Conservation (phyloP, 2,113 vertebrate species). For the Speoplatyrhinus poulsoni region DNA sequence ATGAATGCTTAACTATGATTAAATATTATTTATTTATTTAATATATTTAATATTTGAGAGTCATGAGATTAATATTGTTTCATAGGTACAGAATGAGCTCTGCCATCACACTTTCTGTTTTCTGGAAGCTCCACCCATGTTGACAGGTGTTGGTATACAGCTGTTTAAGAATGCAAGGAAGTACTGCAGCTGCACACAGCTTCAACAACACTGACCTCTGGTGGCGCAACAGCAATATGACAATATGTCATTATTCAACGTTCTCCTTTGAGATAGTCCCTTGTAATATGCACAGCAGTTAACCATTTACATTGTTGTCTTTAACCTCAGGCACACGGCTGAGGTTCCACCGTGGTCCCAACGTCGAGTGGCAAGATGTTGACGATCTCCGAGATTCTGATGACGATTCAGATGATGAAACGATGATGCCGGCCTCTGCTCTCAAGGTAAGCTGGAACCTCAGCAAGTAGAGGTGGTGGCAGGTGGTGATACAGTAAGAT, state of each 20-base stretch:
- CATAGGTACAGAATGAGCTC: no score
- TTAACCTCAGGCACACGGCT: constrained; percentile 85
- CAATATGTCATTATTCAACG: constrained; percentile 15
- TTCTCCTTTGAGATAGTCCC: not conserved
- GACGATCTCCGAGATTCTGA: constrained; percentile 88
- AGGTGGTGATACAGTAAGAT: not conserved
- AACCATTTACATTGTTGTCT: constrained; percentile 16
- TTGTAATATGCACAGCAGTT: constrained; percentile 3
- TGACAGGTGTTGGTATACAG: no score
- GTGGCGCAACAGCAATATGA: constrained; percentile 41
- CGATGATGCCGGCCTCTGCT: constrained; percentile 71
- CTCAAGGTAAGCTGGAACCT: constrained; percentile 78
- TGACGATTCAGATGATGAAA: constrained; percentile 84
- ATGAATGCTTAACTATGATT: not conserved
- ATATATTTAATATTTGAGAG: constrained; percentile 1
- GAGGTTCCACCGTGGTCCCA: constrained; percentile 91
- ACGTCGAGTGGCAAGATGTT: constrained; percentile 92
- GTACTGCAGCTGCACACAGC: no score
- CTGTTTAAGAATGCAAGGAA: no score
- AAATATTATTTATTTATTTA: no score
- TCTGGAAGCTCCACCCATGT: no score
- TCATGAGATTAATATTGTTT: no score
- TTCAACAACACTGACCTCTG: constrained; percentile 33
- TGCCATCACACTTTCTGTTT: no score
- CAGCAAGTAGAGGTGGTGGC: no score